Base-by-base conservation (phyloP, 1,140 invertebrate species). In the Euglossa dilemma region DNA sequence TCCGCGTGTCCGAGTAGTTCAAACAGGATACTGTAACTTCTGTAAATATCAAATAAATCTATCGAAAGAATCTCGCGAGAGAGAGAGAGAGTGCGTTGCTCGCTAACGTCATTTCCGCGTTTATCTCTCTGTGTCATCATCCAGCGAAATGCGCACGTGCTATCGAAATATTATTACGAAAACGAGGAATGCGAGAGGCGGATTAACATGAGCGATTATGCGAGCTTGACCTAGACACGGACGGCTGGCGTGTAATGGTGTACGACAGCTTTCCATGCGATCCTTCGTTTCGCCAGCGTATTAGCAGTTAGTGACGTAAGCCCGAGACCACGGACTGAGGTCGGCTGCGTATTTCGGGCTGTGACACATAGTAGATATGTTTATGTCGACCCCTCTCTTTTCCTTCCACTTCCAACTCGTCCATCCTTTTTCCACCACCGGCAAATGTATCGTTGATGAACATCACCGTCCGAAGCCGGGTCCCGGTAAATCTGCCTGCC, bases 21-120 rank as follows among this genome's bases (percentile, higher is more conserved):
- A 66, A n/a, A 45, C 85, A 57, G 57, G 69, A 47, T 70, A 56
- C 66, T 89, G 87, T 89, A 89, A 87, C 88, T 90, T 89, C 80
- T 90, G 89, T 90, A 90, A 86, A 88, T 89, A 89, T 70, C 57
- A 59, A 89, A 89, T 89, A 89, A 89, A 89, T 80, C 79, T 85
- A 83, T 89, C 28, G 63, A 20, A 76, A 67, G 14, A 67, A 3
- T 6, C 47, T 43, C 1, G 14, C 16, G 9, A 3, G 2, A n/a
- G 25, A 1, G 14, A 16, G 9, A 3, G 2, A n/a, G 25, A 1
- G n/a, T 20, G 4, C 5, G n/a, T 74, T 28, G 7, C n/a, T 57
- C 7, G 18, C 20, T 25, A 64, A 47, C 45, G 50, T 75, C 63
- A 75, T 16, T 57, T n/a, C 18, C 72, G 23, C 50, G 67, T 67